Base-by-base conservation (phyloP, 2,797 vertebrate genomes). In the Chelon labrosus region DNA sequence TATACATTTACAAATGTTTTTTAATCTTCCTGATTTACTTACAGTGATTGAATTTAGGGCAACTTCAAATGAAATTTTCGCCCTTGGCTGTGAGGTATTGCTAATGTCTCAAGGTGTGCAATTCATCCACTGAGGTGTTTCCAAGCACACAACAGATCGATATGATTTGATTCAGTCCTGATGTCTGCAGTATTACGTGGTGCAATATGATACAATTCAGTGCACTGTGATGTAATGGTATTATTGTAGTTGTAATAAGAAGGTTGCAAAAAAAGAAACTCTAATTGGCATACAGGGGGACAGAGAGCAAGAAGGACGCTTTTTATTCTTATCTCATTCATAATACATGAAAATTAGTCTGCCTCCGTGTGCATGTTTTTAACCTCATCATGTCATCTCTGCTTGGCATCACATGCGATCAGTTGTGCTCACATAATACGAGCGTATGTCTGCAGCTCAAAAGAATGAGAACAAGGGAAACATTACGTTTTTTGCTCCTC, bases 141-240 rank as follows among this genome's bases (percentile, higher is more conserved):
- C 59, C 76, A 75, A 78, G 71, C 64, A 82, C 77, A 77, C 72
- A 82, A 77, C 83, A 80, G 70, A 85, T 82, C 74, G 37, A 87
- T 85, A 64, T 3, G 10, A 74, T 78, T 77, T 77, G 75, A 83
- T 76, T 70, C 70, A 47, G 67, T 58, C 54, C 50, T 60, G 55
- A 68, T 72, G 57, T 73, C 70, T 50, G 53, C 71, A 58, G 66
- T 13, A 17, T 68, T 52, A 77, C 66, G 27, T 46, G 52, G 13
- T 56, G 72, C 59, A 75, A 59, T 74, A 70, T 70, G 64, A 82
- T 77, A 70, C 54, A 47, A 19, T 54, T 65, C 42, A 58, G 49
- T 17, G 55, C 41, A 60, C 39, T 47, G 37, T 41, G 31, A 76
- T 47, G 72, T 68, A 74, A 83, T 61, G 13, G 60, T 60, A 46